phyloP scores from a whole-genome alignment of 30 jellyfish, hydroid and myxozoan species.

The Pseudorhiza aurosa region DNA sequence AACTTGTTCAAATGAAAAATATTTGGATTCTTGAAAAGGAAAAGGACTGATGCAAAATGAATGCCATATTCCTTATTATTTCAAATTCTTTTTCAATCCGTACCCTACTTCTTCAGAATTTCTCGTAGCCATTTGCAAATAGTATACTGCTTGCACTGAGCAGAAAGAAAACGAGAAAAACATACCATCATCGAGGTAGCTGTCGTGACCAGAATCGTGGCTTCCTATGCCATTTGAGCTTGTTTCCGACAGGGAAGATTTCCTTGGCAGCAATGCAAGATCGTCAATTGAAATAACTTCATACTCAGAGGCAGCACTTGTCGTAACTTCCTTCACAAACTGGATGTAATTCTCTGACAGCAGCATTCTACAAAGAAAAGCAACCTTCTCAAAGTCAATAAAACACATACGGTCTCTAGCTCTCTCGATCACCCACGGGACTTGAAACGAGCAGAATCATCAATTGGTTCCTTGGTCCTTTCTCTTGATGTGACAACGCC shows the following conservation, averaged over 20 bases:
- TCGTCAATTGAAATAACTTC: conserved; percentile 52
- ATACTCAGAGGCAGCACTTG: conserved; percentile 6
- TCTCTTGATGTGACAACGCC: too few species aligned
- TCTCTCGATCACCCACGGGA: too few species aligned
- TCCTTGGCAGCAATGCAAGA: conserved; percentile 57
- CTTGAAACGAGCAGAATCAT: too few species aligned
- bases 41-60: too few species aligned
- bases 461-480: too few species aligned
- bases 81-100: too few species aligned
- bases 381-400: too few species aligned
- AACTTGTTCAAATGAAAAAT: too few species aligned
- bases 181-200: conserved; percentile 74
- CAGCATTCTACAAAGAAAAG: conserved; percentile 13
- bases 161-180: neutral
- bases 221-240: conserved; percentile 59
- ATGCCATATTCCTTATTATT: too few species aligned
- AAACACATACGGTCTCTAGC: too few species aligned
- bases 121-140: neutral
- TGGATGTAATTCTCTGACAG: conserved; percentile 47
- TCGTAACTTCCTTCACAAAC: conserved; percentile 22
- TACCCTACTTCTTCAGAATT: neutral
- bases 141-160: neutral
- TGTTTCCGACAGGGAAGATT: conserved; percentile 43
- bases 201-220: conserved; percentile 78
- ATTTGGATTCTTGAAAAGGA: too few species aligned